These are phyloP conservation scores for Phrynocephalus vlangalii DNA, from an alignment of 2,797 vertebrate genomes.

Conservation along the genomic window DNA sequence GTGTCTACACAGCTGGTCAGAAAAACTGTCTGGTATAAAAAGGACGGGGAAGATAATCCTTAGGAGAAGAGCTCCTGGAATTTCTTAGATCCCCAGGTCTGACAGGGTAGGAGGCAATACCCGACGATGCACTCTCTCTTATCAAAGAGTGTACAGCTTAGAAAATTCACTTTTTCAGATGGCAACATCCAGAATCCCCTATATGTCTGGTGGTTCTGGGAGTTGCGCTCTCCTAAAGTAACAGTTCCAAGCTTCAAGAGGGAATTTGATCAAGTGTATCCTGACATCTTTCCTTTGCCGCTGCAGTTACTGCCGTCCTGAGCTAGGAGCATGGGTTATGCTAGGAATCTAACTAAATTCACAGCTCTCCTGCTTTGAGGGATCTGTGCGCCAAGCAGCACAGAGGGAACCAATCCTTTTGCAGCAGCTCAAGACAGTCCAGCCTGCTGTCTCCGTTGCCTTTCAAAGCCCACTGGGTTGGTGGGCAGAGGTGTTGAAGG, in stretches of 20 bases:
- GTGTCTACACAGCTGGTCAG: background rate
- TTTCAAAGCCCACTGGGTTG: conserved; percentile 35
- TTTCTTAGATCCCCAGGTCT: background rate
- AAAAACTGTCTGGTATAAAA: background rate
- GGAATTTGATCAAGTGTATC: background rate
- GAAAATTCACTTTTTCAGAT: too few species aligned
- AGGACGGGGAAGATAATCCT: too few species aligned
- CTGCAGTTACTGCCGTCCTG: background rate
- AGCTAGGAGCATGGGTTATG: background rate
- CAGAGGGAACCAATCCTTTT: conserved; percentile 32
- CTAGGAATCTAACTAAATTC: background rate
- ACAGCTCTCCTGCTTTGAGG: background rate
- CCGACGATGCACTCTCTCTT: background rate
- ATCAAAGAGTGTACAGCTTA: background rate
- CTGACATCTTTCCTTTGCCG: background rate
- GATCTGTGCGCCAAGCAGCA: background rate
- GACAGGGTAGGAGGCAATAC: background rate
- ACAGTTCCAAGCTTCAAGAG: background rate
- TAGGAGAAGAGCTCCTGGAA: too few species aligned
- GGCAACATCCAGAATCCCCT: too few species aligned
- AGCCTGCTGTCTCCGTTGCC: conserved; percentile 26
- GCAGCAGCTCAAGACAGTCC: conserved; percentile 34
- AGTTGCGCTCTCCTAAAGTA: background rate
- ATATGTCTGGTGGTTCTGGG: background rate
- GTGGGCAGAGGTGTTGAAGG: conserved; percentile 1